These are phyloP conservation scores for Zonitis immaculata DNA, from an alignment of 2,888 invertebrate species.

Conservation along the genomic window DNA sequence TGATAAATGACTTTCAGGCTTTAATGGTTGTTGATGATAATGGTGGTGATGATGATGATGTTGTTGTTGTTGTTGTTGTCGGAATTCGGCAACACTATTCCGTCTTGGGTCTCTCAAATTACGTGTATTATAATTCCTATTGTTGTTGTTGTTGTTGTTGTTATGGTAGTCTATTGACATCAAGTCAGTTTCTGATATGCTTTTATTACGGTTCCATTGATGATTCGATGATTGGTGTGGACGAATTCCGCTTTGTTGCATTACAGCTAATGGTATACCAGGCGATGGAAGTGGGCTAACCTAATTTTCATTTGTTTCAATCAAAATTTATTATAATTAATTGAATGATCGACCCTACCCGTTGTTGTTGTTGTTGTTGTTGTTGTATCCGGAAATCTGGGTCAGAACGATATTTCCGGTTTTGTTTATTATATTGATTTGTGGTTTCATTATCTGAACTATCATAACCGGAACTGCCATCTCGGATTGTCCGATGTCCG, in stretches of 20 bases:
- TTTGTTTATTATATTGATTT: conserved; percentile 59
- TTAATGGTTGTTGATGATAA: conserved; percentile 28
- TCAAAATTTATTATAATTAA: too few species aligned
- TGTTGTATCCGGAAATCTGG: conserved; percentile 73
- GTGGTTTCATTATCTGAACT: conserved; percentile 80
- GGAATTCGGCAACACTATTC: conserved; percentile 59
- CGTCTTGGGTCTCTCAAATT: conserved; percentile 50
- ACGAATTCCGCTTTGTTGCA: conserved; percentile 66
- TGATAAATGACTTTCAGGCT: conserved; percentile 62
- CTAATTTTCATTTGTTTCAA: too few species aligned
- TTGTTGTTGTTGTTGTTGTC: conserved; percentile 49
- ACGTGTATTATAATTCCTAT: conserved; percentile 34
- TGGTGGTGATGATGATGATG: background rate
- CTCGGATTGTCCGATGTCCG: conserved; percentile 61
- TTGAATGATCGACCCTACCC: conserved; percentile 35
- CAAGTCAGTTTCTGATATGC: conserved; percentile 83
- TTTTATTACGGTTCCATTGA: conserved; percentile 55
- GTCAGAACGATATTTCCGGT: conserved; percentile 77
- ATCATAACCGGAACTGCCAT: conserved; percentile 89
- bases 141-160: conserved; percentile 13
- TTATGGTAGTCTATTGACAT: conserved; percentile 56
- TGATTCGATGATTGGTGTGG: too few species aligned
- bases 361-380: background rate
- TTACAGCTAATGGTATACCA: conserved; percentile 60
- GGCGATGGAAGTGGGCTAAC: too few species aligned